Base-by-base conservation (phyloP, 1,140 invertebrate genomes). In the Homarus americanus region DNA sequence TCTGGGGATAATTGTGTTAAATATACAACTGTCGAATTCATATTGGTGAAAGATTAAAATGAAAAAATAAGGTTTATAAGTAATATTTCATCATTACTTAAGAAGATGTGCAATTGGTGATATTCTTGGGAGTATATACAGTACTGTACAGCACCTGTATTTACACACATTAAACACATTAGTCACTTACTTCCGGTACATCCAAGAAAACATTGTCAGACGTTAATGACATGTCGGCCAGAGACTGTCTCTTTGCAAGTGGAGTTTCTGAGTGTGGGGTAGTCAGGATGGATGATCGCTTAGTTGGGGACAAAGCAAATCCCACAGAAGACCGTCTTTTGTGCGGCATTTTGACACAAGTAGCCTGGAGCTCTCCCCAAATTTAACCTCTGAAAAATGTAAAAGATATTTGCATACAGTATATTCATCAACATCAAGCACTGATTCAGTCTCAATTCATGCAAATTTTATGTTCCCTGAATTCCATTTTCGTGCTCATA, bases 141-240 rank as follows among this genome's bases (percentile, higher is more conserved):
- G 12, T 32, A 76, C 24, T 34, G 12, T 32, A 76, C 32, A 76
- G 12, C 3, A 38, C 36, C 36, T 76, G 32, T 34, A 76, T 76
- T 12, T 34, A 24, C 36, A 40, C 28, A 76, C 3, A 24, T n/a
- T n/a, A n/a, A n/a, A n/a, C n/a, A n/a, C n/a, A n/a, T n/a, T n/a
- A n/a, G n/a, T n/a, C 5, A 12, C 83, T 85, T 41, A 85, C 83
- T 49, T 72, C 83, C 24, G 69, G 69, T 28, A 85, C 83, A 53
- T 85, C 83, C 15, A 85, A 40, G 9, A 85, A 85, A 49, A 85
- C 83, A 15, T 76, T 41, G 10, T 85, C 83, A 36, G n/a, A 34
- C 1, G 12, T 36, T 20, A 40, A 34, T 0, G 82, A 84, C 1
- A 58, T 32, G n/a, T 85, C 83, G 1, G 32, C 41, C 17, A 85